phyloP scores from a whole-genome alignment of 1,140 invertebrate species.

The Drosophila ohnishii region DNA sequence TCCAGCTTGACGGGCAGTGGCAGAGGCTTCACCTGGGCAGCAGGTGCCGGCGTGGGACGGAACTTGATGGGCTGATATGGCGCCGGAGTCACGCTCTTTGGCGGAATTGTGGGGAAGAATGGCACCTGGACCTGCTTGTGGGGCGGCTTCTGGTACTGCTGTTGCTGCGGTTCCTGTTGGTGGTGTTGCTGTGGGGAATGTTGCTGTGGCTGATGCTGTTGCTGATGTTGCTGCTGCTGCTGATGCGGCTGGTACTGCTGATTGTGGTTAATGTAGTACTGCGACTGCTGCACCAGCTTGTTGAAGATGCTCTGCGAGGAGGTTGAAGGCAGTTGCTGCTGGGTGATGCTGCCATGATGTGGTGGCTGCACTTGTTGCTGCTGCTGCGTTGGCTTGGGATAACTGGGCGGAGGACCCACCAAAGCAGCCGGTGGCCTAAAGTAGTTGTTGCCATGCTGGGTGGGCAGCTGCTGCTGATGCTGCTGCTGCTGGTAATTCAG shows the following conservation, averaged over 20 bases:
- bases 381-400: constrained; percentile 45
- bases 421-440: constrained; percentile 83
- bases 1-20: constrained; percentile 68
- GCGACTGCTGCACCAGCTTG: constrained; percentile 80
- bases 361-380: constrained; percentile 26
- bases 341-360: constrained; percentile 53
- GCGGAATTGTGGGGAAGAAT: constrained; percentile 83
- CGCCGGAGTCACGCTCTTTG: constrained; percentile 69
- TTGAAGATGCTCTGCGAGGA: constrained; percentile 69
- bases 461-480: constrained; percentile 58
- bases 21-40: constrained; percentile 70
- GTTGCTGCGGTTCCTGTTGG: constrained; percentile 33
- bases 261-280: constrained; percentile 83
- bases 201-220: constrained; percentile 53
- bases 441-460: constrained; percentile 73
- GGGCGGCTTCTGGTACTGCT: constrained; percentile 64
- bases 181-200: constrained; percentile 57
- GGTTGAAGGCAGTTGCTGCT: constrained; percentile 62
- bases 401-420: constrained; percentile 37
- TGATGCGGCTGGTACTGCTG: constrained; percentile 72
- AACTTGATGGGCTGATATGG: constrained; percentile 83
- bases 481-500: constrained; percentile 39
- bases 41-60: constrained; percentile 66
- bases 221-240: constrained; percentile 68
- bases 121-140: constrained; percentile 80